Percentiles rank a stretch among this genome's conserved stretches.
Evolutionary conservation across 2,113 vertebrate genomes (phyloP).

Genomic region (Carettochelys insculpta): DNA sequence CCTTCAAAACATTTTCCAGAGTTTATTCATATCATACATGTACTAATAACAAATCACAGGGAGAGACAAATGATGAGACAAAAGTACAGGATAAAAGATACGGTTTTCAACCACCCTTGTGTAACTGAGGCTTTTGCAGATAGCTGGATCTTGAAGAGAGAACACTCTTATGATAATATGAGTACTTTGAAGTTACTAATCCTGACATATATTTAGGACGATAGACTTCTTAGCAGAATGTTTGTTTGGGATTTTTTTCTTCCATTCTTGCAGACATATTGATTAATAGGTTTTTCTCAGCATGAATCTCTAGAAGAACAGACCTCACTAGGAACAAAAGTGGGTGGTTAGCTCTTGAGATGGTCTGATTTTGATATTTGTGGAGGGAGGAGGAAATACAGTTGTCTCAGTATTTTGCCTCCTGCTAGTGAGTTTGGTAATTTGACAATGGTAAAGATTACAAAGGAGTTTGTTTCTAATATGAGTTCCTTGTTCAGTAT

Average conservation of each 20-base stretch:
- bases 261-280: neutral
- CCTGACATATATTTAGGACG: neutral
- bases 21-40: neutral
- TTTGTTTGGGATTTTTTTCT: neutral
- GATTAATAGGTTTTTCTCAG: neutral
- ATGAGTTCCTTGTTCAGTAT: neutral
- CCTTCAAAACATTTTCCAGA: neutral
- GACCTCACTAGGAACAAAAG: neutral
- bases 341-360: neutral
- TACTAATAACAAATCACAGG: neutral
- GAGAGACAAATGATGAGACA: neutral
- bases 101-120: neutral
- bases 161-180: neutral
- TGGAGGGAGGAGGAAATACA: neutral
- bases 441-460: neutral
- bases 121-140: neutral
- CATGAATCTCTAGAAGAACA: neutral
- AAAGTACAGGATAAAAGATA: neutral
- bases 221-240: neutral
- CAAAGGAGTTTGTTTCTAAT: neutral
- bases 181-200: neutral
- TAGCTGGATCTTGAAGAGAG: neutral
- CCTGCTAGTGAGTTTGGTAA: neutral
- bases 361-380: neutral
- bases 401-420: neutral